Evolutionary conservation across 2,113 vertebrate species (phyloP), one percentile per base, ranked within the genome.

Genomic region (Salvator merianae): DNA sequence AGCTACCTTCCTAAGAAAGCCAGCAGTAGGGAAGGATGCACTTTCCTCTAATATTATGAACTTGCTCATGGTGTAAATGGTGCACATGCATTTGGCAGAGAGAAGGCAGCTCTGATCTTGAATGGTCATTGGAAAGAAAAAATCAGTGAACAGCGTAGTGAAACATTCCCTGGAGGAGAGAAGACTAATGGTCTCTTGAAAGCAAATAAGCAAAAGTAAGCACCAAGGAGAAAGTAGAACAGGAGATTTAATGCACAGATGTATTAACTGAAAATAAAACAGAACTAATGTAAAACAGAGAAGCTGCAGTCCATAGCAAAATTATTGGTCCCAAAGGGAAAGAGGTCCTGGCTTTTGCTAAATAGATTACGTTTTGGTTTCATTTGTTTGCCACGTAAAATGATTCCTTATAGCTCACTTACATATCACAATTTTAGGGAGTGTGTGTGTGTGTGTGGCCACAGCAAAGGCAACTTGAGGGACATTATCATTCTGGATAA

Each of bases 251-350:
- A 30, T 5, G 53, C 24, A 81, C 79, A 55, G 80, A 0, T 0
- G 82, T 82, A 80, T 66, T 90, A 90, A 89, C n/a, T 0, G 24
- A 88, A 91, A 92, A 88, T 79, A 76, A 89, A 81, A 90, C 40
- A 89, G 79, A 88, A 90, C 71, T 90, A 91, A 91, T 78, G 79
- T 3, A 91, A 86, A 86, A 83, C 90, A 92, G 83, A 85, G 88
- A 89, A 88, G 87, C 90, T 91, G 82, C 72, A 69, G 47, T 91
- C 89, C 89, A 90, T 20, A 47, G 76, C 30, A 47, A 47, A 68
- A 75, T 86, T 87, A 84, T 89, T 82, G 86, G 47, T 65, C 63
- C 81, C 84, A 89, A 74, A 68, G 69, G 63, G 20, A 43, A 84
- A 79, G 79, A 78, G 50, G 0, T 40, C 62, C 69, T 78, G 87